Evolutionary conservation across 2,888 invertebrate genomes (phyloP).

Genomic region (Mellilla xanthometata): DNA sequence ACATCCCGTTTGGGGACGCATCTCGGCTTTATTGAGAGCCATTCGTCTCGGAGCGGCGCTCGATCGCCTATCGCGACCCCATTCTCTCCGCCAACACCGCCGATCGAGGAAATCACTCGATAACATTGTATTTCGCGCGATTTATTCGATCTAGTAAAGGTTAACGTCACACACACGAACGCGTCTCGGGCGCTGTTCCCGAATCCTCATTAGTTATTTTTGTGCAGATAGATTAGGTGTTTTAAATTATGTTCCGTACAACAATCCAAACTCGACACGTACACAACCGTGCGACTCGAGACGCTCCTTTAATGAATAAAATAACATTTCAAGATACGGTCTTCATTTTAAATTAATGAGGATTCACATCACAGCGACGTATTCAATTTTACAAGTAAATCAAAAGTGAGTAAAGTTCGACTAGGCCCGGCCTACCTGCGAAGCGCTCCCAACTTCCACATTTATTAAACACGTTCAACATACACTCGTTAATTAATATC

Average conservation of each 20-base stretch:
- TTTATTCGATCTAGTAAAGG: slow-evolving; percentile 14
- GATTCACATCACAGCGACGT: slow-evolving; percentile 64
- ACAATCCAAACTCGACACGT: slow-evolving; percentile 72
- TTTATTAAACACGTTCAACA: slow-evolving; percentile 66
- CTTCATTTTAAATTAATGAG: slow-evolving; percentile 80
- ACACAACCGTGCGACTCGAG: slow-evolving; percentile 59
- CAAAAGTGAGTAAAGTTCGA: slow-evolving; percentile 73
- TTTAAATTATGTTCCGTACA: slow-evolving; percentile 76
- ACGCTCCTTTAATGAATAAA: slow-evolving; percentile 76
- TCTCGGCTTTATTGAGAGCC: slow-evolving; percentile 62
- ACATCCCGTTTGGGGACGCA: slow-evolving; percentile 60
- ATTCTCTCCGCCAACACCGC: slow-evolving; percentile 17
- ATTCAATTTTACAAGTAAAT: slow-evolving; percentile 76
- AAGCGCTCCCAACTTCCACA: slow-evolving; percentile 53
- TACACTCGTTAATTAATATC: slow-evolving; percentile 72
- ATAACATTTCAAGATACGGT: slow-evolving; percentile 78
- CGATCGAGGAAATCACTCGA: slow-evolving; percentile 15
- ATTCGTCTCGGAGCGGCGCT: slow-evolving; percentile 56
- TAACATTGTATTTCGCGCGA: slow-evolving; percentile 19
- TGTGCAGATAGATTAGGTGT: slow-evolving; percentile 48
- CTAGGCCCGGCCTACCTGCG: slow-evolving; percentile 34
- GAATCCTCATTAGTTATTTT: slow-evolving; percentile 25
- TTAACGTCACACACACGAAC: slow-evolving; percentile 21
- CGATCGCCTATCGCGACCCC: slow-evolving; percentile 40
- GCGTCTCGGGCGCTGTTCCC: slow-evolving; percentile 12